Evolutionary conservation across 2,888 invertebrate genomes (phyloP).

Genomic region (Eristalinus sepulchralis): DNA sequence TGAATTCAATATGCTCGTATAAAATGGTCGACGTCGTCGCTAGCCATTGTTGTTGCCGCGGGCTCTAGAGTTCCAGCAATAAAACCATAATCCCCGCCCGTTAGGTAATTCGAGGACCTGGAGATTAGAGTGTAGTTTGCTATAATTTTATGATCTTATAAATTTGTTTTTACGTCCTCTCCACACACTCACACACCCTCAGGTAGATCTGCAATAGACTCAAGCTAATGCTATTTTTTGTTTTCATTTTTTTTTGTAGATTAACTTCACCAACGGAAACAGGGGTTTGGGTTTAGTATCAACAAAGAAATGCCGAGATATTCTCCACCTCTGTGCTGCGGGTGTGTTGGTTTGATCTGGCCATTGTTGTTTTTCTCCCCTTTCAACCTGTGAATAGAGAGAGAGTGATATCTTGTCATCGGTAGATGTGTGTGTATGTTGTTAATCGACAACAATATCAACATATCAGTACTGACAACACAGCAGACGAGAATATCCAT

Average conservation of each 20-base stretch:
- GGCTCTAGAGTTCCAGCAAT: slow-evolving; percentile 7
- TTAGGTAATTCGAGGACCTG: neutral
- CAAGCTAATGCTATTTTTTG: neutral
- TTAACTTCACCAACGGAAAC: slow-evolving; percentile 51
- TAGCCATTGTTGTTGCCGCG: neutral
- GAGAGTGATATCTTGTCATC: slow-evolving; percentile 27
- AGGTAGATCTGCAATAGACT: slow-evolving; percentile 3
- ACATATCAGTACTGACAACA: slow-evolving; percentile 20
- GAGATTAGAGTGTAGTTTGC: slow-evolving; percentile 3
- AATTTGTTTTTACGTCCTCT: neutral
- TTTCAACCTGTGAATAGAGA: slow-evolving; percentile 24
- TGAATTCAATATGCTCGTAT: slow-evolving; percentile 30
- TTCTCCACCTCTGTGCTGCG: slow-evolving; percentile 14
- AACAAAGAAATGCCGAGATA: slow-evolving; percentile 20
- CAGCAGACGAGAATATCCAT: slow-evolving; percentile 28
- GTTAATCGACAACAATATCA: slow-evolving; percentile 47
- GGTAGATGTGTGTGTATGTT: slow-evolving; percentile 17
- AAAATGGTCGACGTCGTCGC: slow-evolving; percentile 45
- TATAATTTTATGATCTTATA: slow-evolving; percentile 2
- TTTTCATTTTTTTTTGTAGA: neutral
- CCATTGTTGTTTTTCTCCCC: neutral
- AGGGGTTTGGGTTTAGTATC: neutral
- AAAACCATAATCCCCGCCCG: slow-evolving; percentile 18
- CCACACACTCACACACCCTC: neutral
- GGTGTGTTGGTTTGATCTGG: slow-evolving; percentile 18